Evolutionary conservation across 2,113 vertebrate species (phyloP), one percentile per base, ranked within the genome.

Genomic region (Plecotus auritus): DNA sequence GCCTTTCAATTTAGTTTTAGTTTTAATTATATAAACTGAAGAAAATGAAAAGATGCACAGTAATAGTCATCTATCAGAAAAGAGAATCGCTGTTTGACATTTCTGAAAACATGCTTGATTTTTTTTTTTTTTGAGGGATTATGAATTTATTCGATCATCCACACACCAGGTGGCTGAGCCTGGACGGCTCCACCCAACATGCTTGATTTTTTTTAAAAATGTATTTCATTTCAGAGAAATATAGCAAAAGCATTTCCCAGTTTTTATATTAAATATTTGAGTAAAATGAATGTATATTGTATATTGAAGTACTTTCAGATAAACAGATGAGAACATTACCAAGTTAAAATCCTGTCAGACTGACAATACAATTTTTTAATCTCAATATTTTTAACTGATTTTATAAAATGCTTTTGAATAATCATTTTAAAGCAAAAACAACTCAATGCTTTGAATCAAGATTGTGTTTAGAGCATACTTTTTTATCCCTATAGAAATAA

Each of bases 191-290:
- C 37, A 40, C 3, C 37, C 37, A 81, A 70, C 17, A 76, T 85
- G 12, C 30, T 78, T 95, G 69, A 86, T 89, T 77, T 90, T 20
- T 7, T 4, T 5, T 13, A 82, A 91, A 91, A 91, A 74, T 66
- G 11, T 81, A 14, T 88, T 80, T 92, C 20, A 69, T 64, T 90
- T 61, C 70, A 78, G 61, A 90, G 72, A 88, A 95, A 78, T 78
- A 42, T 20, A 94, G 73, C 47, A 70, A 92, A 88, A 81, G 4
- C 45, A 67, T 87, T 91, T 90, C n/a, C 16, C 18, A 35, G 56
- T 76, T 95, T 96, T 69, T 78, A 74, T 85, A 47, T 42, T 61
- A 93, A 83, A 35, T 94, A 88, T 85, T 80, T 85, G 54, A 89
- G 13, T 80, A 88, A 93, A 95, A 72, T 32, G 51, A 96, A 70